Evolutionary conservation across 2,797 vertebrate genomes (phyloP).

Genomic region (Argentina silus): DNA sequence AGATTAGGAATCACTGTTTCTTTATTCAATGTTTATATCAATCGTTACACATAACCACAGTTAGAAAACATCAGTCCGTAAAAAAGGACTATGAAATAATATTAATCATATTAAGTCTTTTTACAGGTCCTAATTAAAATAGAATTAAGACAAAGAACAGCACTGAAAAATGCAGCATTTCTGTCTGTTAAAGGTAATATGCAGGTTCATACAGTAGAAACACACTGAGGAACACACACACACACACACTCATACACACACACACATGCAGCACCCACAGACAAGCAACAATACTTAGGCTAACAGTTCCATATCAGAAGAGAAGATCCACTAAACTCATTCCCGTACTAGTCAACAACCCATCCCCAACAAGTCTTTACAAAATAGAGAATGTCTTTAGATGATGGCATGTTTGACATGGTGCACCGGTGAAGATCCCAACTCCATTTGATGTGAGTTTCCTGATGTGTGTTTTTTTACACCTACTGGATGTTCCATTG

Average conservation of each 20-base stretch:
- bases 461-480: too few species aligned
- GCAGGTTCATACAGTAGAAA: conserved; percentile 30
- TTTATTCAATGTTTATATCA: conserved; percentile 72
- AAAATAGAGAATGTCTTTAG: not conserved
- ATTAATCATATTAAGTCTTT: conserved; percentile 53
- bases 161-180: conserved; percentile 59
- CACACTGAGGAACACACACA: conserved; percentile 49
- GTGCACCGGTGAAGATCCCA: not conserved
- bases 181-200: conserved; percentile 47
- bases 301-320: conserved; percentile 54
- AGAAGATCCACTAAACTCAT: conserved; percentile 58
- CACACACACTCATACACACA: conserved; percentile 70
- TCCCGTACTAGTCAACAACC: conserved; percentile 39
- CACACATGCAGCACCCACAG: conserved; percentile 78
- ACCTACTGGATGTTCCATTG: not conserved
- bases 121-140: conserved; percentile 62
- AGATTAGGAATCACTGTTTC: conserved; percentile 52
- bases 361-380: not conserved
- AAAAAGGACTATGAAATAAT: conserved; percentile 63
- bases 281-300: conserved; percentile 66
- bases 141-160: conserved; percentile 52
- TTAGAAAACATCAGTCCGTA: conserved; percentile 66
- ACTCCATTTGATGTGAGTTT: not conserved
- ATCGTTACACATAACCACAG: conserved; percentile 71
- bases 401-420: not conserved